Evolutionary conservation across 2,888 invertebrate genomes (phyloP).

Genomic region (Lampropteryx suffumata): DNA sequence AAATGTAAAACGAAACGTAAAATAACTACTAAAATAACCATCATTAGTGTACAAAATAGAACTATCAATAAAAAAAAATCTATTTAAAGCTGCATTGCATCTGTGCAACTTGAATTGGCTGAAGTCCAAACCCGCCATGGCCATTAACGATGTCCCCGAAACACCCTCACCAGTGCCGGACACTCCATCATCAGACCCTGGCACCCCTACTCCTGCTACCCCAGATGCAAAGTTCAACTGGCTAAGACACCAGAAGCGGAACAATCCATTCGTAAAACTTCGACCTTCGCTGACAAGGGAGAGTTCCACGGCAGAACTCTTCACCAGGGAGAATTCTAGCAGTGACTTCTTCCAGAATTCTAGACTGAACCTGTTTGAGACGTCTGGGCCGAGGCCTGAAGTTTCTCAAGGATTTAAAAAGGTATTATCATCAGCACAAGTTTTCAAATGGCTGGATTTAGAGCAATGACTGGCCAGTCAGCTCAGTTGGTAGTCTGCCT

Average conservation of each 20-base stretch:
- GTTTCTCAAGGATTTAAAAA: constrained; percentile 50
- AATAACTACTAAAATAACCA: background rate
- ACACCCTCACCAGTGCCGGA: constrained; percentile 45
- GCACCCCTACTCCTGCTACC: constrained; percentile 25
- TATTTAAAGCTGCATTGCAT: constrained; percentile 3
- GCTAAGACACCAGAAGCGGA: constrained; percentile 63
- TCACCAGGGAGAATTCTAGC: constrained; percentile 70
- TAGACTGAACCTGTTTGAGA: constrained; percentile 71
- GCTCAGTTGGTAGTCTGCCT: no score
- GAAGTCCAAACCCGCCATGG: constrained; percentile 20
- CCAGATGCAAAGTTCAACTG: constrained; percentile 60
- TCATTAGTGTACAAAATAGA: background rate
- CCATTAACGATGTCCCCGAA: constrained; percentile 53
- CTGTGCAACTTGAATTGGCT: constrained; percentile 5
- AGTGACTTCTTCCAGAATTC: constrained; percentile 74
- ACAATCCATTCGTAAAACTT: constrained; percentile 67
- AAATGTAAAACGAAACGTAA: background rate
- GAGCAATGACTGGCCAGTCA: no score
- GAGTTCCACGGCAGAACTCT: constrained; percentile 68
- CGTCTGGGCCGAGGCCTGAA: constrained; percentile 66
- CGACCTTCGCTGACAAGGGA: constrained; percentile 68
- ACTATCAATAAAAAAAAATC: constrained; percentile 1
- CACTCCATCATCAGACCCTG: constrained; percentile 1
- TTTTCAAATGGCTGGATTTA: no score
- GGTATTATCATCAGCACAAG: no score